Conservation (phyloP, 2,797 vertebrate species). For the Psittacula derbiana region DNA sequence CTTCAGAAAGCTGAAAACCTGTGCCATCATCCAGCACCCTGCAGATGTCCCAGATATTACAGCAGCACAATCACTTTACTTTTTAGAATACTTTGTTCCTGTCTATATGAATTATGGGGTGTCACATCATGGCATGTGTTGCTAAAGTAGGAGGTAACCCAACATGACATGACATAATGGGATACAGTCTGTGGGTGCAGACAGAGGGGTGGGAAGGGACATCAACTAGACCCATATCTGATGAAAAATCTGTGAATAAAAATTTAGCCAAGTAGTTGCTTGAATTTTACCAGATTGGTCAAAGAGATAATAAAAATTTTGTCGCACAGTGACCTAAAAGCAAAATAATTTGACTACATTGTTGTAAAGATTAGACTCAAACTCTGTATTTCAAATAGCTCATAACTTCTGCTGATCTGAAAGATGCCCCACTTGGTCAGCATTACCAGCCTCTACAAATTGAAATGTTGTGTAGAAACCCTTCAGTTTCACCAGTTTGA, state of each 20-base stretch:
- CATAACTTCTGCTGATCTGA: neutral
- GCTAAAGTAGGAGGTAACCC: neutral
- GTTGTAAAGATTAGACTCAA: neutral
- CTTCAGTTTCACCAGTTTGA: neutral
- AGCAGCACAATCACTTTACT: conserved; percentile 30
- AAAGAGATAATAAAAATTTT: neutral
- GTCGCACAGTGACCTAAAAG: neutral
- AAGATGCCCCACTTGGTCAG: neutral
- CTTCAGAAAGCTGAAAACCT: conserved; percentile 43
- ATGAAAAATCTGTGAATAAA: neutral
- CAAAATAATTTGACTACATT: neutral
- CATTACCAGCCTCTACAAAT: neutral
- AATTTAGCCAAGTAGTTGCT: neutral
- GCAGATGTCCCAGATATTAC: conserved; percentile 44
- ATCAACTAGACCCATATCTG: neutral
- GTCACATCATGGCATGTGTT: conserved; percentile 19
- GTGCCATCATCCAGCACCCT: conserved; percentile 1
- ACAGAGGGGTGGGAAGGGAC: neutral
- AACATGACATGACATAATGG: conserved; percentile 4
- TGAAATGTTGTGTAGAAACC: neutral
- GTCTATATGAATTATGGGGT: conserved; percentile 40
- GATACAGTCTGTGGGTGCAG: neutral
- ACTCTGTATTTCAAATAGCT: neutral
- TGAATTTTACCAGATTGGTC: neutral
- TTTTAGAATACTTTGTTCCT: conserved; percentile 49